phyloP scores from a whole-genome alignment of 1,140 invertebrate genomes.

The Globodera rostochiensis region DNA sequence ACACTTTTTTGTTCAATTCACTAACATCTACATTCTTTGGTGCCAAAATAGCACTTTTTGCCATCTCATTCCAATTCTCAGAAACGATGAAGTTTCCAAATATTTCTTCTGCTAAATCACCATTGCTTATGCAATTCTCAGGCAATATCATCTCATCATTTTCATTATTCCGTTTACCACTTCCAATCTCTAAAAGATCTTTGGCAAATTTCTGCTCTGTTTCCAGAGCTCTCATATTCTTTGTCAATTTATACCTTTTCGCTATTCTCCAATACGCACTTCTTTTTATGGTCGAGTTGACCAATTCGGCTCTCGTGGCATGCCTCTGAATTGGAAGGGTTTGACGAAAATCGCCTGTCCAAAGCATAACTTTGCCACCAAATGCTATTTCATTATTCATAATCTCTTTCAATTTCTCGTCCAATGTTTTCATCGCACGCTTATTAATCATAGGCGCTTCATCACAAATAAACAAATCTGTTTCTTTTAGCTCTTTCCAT shows the following conservation, averaged over 20 bases:
- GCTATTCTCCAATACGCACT: no score
- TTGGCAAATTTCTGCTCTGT: no score
- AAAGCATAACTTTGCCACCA: conserved; percentile 33
- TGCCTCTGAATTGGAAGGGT: conserved; percentile 33
- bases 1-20: background rate
- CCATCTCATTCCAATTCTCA: no score
- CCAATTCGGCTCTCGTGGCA: conserved; percentile 38
- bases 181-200: conserved; percentile 37
- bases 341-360: conserved; percentile 61
- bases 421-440: background rate
- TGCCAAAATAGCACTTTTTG: no score
- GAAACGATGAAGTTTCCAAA: no score
- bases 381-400: conserved; percentile 15
- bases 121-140: conserved; percentile 18
- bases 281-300: conserved; percentile 37
- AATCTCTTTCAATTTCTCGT: conserved; percentile 49
- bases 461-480: no score
- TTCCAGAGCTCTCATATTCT: no score
- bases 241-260: no score
- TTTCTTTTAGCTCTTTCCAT: no score
- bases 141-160: conserved; percentile 47
- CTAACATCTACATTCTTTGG: no score
- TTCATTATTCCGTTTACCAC: conserved; percentile 40
- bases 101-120: conserved; percentile 20
- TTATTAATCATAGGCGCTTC: no score